Base-by-base conservation (phyloP, 2,888 invertebrate genomes). In the Tribolium freemani region DNA sequence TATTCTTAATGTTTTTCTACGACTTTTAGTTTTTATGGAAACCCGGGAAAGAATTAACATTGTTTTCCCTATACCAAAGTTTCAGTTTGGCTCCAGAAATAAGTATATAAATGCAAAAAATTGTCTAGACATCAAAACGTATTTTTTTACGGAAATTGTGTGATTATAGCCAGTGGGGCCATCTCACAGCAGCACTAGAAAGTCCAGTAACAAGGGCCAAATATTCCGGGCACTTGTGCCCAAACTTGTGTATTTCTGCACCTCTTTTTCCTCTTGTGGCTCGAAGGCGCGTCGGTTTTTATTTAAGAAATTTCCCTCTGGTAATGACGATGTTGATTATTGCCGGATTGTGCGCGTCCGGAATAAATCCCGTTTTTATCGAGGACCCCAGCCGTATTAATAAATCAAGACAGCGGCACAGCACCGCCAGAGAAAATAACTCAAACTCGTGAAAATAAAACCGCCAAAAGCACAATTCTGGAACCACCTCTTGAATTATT, bases 401-500 rank as follows among this genome's bases (percentile, higher is more conserved):
- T 63, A 63, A 63, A 63, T 63, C 63, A 63, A 48, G 13, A 9
- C 50, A 9, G 46, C 20, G 63, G 20, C 63, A 51, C 63, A 50
- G 11, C 63, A 51, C 63, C 51, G 60, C 46, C 60, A 60, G 44
- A 63, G 50, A 63, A 63, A 63, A 63, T 63, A 63, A 63, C 63
- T 63, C 63, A 63, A 63, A 63, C 50, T 48, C 13, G 63, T 63
- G 63, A 63, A 63, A 63, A 63, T 63, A 63, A 63, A 63, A 63
- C 63, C 63, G 63, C 63, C 63, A 63, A 63, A 63, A 63, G 63
- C 63, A 63, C 63, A 51, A 63, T 63, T 63, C 63, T 63, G 16
- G 63, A 63, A 63, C 51, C 48, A 63, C 45, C 66, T 66, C 71
- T 66, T 73, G 71, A 73, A 73, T 73, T 73, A 73, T 73, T 69